Evolutionary conservation across 2,888 invertebrate genomes (phyloP), one percentile per base, ranked within the genome.

Genomic region (Prosapia bicincta): DNA sequence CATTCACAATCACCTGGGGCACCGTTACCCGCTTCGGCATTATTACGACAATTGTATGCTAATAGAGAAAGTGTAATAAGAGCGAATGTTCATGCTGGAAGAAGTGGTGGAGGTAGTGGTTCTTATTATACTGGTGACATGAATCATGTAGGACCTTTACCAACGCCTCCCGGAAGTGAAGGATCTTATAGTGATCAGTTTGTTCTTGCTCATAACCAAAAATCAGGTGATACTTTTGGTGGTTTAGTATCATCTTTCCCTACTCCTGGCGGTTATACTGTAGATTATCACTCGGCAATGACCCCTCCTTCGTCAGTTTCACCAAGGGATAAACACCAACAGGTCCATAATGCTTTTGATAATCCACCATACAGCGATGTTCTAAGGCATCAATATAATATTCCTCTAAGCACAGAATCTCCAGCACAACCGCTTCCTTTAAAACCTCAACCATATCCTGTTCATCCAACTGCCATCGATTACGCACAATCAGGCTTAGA

Each of bases 221-320:
- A 85, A 76, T 76, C 80, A 5, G 85, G 86, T 2, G 82, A 89
- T 78, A 88, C 91, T 81, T 88, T 89, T 83, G 86, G 89, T 82
- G 86, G 89, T 83, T 84, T 89, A 67, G 88, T 88, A 13, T 88
- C 88, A 10, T 87, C 88, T 0, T 89, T 89, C 78, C 83, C 86
- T 1, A 83, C 85, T n/a, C 83, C 85, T 5, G 85, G 87, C 77
- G 86, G 87, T 69, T 91, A 91, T 81, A 89, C 91, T 65, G 87
- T 88, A n/a, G 95, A 95, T 83, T 95, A 95, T 82, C 97, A 97
- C 84, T 93, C 95, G 65, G 95, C 96, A 69, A 97, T 98, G 95
- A 97, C 97, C 3, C 97, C 97, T 72, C 98, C 98, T 72, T 96
- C 96, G n/a, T 97, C 97, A 3, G 97, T 97, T 0, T 97, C 97